Evolutionary conservation across 2,113 vertebrate genomes (phyloP).

Genomic region (Spilogale gracilis): DNA sequence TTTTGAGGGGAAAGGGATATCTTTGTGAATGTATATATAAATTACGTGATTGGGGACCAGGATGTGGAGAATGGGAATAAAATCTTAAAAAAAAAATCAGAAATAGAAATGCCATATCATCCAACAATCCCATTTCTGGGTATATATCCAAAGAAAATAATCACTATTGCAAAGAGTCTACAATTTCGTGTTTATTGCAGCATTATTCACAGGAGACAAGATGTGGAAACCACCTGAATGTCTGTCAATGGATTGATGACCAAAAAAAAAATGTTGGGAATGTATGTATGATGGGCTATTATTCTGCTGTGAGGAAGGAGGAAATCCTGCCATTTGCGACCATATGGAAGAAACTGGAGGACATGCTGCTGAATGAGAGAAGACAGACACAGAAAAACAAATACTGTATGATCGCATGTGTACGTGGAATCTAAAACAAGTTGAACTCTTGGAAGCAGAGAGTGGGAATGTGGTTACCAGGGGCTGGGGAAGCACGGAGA

Average conservation of each 20-base stretch:
- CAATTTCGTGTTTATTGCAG: not conserved
- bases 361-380: not conserved
- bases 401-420: not conserved
- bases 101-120: not conserved
- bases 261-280: not conserved
- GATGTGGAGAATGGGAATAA: not conserved
- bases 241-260: not conserved
- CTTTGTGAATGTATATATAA: not conserved
- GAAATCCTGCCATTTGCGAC: not conserved
- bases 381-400: not conserved
- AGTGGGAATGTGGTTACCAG: not conserved
- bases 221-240: not conserved
- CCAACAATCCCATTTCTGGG: not conserved
- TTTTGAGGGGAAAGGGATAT: not conserved
- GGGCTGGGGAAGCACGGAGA: not conserved
- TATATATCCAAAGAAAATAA: not conserved
- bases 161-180: not conserved
- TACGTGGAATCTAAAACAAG: not conserved
- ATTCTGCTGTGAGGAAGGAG: not conserved
- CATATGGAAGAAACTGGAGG: not conserved
- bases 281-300: not conserved
- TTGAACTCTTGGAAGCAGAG: not conserved
- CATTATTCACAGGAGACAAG: not conserved
- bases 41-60: not conserved
- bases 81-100: not conserved